Evolutionary conservation across 2,797 vertebrate genomes (phyloP).

Genomic region (Bovichtus variegatus): DNA sequence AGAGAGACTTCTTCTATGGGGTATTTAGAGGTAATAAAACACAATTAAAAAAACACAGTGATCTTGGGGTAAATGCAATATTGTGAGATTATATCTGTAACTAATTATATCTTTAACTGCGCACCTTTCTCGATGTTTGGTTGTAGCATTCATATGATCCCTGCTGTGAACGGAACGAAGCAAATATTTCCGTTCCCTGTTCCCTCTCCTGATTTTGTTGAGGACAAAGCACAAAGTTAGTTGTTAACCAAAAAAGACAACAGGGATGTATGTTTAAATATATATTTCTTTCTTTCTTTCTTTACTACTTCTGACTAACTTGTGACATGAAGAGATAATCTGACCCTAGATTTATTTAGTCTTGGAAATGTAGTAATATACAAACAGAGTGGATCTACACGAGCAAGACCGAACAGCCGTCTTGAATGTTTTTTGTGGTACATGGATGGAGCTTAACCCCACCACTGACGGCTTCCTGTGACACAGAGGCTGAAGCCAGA

Average conservation of each 20-base stretch:
- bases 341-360: conserved; percentile 11
- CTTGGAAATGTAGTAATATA: background rate
- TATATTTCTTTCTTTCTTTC: background rate
- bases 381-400: background rate
- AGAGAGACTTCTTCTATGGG: conserved; percentile 2
- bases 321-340: background rate
- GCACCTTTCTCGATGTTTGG: background rate
- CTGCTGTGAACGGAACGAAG: conserved; percentile 4
- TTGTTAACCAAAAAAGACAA: background rate
- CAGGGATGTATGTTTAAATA: background rate
- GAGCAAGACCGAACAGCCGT: background rate
- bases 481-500: conserved; percentile 37
- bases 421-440: conserved; percentile 16
- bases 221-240: background rate
- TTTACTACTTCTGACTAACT: background rate
- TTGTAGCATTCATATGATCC: background rate
- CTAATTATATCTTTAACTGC: accelerated
- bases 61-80: background rate
- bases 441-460: background rate
- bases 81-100: too few relatives aligned
- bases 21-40: conserved; percentile 25
- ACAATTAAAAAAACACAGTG: background rate
- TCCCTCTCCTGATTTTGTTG: conserved; percentile 8
- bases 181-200: background rate
- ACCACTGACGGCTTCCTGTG: conserved; percentile 25